phyloP scores from a whole-genome alignment of 2,888 invertebrate genomes.

The Sturmia bella region DNA sequence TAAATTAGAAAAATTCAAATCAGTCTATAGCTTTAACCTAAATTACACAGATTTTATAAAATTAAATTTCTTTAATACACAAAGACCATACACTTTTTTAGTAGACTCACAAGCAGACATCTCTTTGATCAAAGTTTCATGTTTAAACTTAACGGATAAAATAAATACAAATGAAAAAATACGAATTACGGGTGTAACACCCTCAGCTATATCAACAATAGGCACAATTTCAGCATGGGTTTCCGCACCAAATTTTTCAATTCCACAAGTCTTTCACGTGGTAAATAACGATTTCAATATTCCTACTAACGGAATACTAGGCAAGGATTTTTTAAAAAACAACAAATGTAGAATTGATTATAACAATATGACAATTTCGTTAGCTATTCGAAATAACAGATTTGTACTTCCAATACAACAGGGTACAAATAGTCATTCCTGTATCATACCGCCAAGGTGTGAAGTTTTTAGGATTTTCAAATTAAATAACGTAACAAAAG shows the following conservation, averaged over 20 bases:
- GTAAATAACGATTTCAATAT: conserved; percentile 19
- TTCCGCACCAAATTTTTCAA: neutral
- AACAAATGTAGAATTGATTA: conserved; percentile 22
- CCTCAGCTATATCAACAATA: neutral
- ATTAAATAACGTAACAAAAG: neutral
- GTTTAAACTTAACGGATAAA: neutral
- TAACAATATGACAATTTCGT: conserved; percentile 1
- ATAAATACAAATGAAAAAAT: neutral
- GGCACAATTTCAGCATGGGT: neutral
- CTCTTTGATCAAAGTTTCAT: neutral
- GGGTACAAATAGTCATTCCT: conserved; percentile 5
- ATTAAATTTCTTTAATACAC: neutral
- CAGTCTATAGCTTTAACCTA: neutral
- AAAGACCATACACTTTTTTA: neutral
- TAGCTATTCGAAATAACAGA: neutral
- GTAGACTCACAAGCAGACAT: neutral
- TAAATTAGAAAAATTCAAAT: neutral
- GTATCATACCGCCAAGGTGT: conserved; percentile 5
- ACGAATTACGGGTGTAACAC: neutral
- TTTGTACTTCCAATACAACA: conserved; percentile 14
- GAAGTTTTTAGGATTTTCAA: conserved; percentile 32
- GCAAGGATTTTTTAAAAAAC: neutral
- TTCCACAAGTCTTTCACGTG: neutral
- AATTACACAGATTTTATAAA: neutral
- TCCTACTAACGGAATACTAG: neutral